These are phyloP conservation scores for Drosophila robusta DNA, from an alignment of 2,888 invertebrate genomes.

Conservation along the genomic window DNA sequence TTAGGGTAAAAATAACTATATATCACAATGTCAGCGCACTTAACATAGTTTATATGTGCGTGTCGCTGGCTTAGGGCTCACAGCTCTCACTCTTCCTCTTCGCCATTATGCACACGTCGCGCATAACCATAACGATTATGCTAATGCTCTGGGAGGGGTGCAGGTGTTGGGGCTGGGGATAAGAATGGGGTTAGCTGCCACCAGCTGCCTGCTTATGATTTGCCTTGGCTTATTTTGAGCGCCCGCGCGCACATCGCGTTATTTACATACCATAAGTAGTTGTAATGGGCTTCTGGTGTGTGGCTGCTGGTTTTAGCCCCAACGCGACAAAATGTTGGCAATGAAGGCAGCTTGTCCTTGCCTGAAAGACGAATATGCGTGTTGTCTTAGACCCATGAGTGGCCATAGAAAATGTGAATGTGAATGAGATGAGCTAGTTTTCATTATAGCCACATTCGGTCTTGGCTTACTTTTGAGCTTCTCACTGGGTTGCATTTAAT, in stretches of 20 bases:
- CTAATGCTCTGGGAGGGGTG: constrained; percentile 63
- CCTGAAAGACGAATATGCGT: constrained; percentile 48
- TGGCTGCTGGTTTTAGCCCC: constrained; percentile 23
- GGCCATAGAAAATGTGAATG: constrained; percentile 54
- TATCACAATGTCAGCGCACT: constrained; percentile 76
- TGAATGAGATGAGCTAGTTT: constrained; percentile 67
- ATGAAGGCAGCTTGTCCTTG: constrained; percentile 66
- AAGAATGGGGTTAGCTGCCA: constrained; percentile 39
- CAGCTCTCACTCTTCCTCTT: constrained; percentile 12
- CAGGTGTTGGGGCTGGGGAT: constrained; percentile 15
- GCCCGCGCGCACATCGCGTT: constrained; percentile 54
- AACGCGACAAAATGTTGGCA: constrained; percentile 73
- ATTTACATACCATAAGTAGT: constrained; percentile 81
- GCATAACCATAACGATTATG: constrained; percentile 81
- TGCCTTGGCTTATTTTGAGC: constrained; percentile 78
- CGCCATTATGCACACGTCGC: constrained; percentile 76
- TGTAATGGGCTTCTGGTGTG: constrained; percentile 68
- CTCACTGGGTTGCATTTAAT: constrained; percentile 51
- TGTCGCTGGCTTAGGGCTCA: constrained; percentile 50
- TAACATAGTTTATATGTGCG: constrained; percentile 74
- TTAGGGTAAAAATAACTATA: constrained; percentile 56
- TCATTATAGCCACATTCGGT: constrained; percentile 60
- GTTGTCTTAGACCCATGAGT: constrained; percentile 58
- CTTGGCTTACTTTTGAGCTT: constrained; percentile 51
- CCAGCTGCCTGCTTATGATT: constrained; percentile 61